Percentiles rank a stretch among this genome's conserved stretches.
phyloP scores from a whole-genome alignment of 2,113 vertebrate species.

The Macquaria australasica region DNA sequence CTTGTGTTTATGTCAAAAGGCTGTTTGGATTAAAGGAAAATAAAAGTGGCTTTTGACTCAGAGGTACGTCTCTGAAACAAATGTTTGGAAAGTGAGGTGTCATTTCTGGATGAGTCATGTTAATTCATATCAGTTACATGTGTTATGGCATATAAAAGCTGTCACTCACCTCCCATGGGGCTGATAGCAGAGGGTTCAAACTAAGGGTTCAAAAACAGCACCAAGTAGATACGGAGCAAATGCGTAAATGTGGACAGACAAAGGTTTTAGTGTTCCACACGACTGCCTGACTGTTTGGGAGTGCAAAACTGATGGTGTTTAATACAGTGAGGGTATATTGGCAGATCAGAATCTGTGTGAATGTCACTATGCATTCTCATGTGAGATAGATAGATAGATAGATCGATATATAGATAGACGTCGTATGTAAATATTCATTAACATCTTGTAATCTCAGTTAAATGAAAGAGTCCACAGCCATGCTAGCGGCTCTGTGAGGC shows the following conservation, averaged over 20 bases:
- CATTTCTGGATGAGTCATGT: constrained; percentile 66
- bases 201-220: constrained; percentile 54
- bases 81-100: constrained; percentile 55
- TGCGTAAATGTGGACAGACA: constrained; percentile 23
- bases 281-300: neutral
- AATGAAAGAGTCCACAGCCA: neutral
- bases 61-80: constrained; percentile 32
- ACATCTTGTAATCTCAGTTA: neutral
- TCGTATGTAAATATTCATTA: neutral
- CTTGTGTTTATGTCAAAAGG: constrained; percentile 34
- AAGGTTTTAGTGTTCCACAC: constrained; percentile 58
- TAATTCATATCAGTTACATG: constrained; percentile 63
- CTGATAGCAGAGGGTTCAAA: constrained; percentile 62
- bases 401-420: neutral
- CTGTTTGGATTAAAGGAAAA: constrained; percentile 59
- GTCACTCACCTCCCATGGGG: constrained; percentile 58
- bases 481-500: neutral
- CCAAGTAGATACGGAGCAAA: constrained; percentile 21
- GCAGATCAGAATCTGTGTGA: neutral
- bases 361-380: neutral
- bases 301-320: neutral
- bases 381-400: neutral
- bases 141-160: constrained; percentile 59
- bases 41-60: constrained; percentile 52
- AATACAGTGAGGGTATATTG: neutral